Evolutionary conservation across 2,797 vertebrate species (phyloP), one percentile per base, ranked within the genome.

Genomic region (Acrossocheilus fasciatus): DNA sequence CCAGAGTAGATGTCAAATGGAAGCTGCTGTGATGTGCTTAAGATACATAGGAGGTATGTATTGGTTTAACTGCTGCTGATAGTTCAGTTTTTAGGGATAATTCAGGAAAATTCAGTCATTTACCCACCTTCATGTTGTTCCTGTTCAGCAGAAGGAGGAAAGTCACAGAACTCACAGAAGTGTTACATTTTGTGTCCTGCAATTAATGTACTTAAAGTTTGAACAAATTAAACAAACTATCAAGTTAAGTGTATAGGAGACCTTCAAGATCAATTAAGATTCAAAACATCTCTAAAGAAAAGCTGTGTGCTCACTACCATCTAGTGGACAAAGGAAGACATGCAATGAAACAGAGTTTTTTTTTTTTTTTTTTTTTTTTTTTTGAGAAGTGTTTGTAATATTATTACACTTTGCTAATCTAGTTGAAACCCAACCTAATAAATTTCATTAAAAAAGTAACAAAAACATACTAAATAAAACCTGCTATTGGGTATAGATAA

Each of bases 241-340:
- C 30, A 69, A 15, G 23, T n/a, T 12, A n/a, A 39, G 45, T 36
- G 15, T 68, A 30, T 72, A 30, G 7, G 43, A 62, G 54, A 15
- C 4, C 34, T 81, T 57, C 2, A 43, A 47, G 23, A 23, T 17
- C 18, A 36, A 34, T 14, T 68, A 50, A 17, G 34, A 45, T 17
- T 47, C 4, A 79, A 39, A 10, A 43, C 9, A 57, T 50, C 20
- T 72, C 2, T n/a, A 43, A 30, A 79, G 20, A 52, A 86, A 62
- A 26, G 10, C 20, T 86, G 54, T 86, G 85, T 64, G 74, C n/a
- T 43, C 70, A 87, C 89, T 87, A 26, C 88, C 89, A 89, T 74
- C 90, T 91, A 89, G 91, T 91, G 91, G 90, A 45, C 75, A 39
- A 34, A 52, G 34, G 12, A 78, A 64, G 59, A 52, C 36, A 50